A percentile compares a stretch with the other conserved stretches of the same genome.
Evolutionary conservation across 2,113 vertebrate genomes (phyloP).

Genomic region (Phrynosoma blainvillii): DNA sequence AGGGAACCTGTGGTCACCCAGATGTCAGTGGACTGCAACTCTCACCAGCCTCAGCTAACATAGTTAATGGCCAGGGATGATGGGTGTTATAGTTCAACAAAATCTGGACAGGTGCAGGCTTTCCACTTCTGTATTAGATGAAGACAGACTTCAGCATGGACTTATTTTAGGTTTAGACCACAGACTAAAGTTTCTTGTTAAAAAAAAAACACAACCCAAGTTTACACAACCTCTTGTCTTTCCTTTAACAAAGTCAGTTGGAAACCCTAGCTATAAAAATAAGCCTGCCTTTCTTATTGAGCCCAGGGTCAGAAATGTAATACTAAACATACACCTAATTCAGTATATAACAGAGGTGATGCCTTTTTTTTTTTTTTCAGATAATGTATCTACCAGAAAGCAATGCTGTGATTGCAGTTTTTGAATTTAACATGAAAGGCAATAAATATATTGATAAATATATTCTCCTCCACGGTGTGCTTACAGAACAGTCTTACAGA

Average conservation of each 20-base stretch:
- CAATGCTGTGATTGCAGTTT: conserved; percentile 45
- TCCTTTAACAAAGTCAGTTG: background rate
- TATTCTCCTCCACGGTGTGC: background rate
- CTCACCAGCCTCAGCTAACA: too few species aligned
- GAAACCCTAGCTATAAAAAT: background rate
- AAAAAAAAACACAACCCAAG: background rate
- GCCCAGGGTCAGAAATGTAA: background rate
- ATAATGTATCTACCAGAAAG: conserved; percentile 33
- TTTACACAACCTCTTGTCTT: background rate
- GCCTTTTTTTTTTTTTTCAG: conserved; percentile 45
- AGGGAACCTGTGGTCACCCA: background rate
- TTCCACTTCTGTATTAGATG: background rate
- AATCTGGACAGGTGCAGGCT: background rate
- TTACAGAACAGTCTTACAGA: too few species aligned
- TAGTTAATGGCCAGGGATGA: background rate
- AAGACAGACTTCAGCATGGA: background rate
- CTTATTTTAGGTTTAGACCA: background rate
- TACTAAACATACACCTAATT: conserved; percentile 17
- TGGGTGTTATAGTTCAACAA: background rate
- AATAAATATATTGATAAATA: background rate
- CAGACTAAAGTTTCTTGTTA: background rate
- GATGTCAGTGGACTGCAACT: background rate
- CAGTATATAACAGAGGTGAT: conserved; percentile 35
- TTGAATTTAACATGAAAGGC: conserved; percentile 19
- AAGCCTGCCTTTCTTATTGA: background rate